Evolutionary conservation across 2,888 invertebrate species (phyloP), one percentile per base, ranked within the genome.

Genomic region (Tetheella fluctuosa): DNA sequence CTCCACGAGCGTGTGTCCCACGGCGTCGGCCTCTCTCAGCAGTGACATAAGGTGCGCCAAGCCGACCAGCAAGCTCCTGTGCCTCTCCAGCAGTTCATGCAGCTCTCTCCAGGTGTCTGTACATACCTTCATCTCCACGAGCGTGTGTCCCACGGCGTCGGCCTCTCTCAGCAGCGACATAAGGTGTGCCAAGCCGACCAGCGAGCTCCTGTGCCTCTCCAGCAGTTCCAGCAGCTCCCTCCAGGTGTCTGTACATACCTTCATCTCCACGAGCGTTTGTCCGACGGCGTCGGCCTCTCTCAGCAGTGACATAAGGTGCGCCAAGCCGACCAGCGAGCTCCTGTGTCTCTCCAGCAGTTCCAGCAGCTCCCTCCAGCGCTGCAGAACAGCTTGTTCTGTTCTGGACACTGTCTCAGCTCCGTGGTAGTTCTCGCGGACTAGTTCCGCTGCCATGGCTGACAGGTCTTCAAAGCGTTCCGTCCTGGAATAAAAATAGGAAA

Each of bases 401-500:
- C 88, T 75, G 0, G 87, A 86, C 1, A 99, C 98, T 0, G 95
- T 94, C 64, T 97, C 98, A 25, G 97, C 95, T 42, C 97, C 97
- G 83, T 98, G 97, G 90, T 99, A 99, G 71, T 97, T 96, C 91
- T 99, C 99, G 39, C 95, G 94, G 28, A 97, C 97, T 59, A 99
- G 93, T 82, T 99, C 99, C 57, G 96, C 96, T 1, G 98, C 97
- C 98, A 99, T 98, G 59, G 97, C 96, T 0, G 97, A 97, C 54
- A 99, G 94, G 87, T 98, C 98, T 74, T 97, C 97, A 84, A 99
- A 99, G 12, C 99, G 95, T 84, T 99, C 99, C 79, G 98, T 97
- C 61, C 96, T 94, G 70, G 0, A 6, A n/a, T n/a, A 39, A 0
- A n/a, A n/a, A n/a, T n/a, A n/a, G n/a, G n/a, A n/a, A n/a, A n/a